Conservation (phyloP, 2,113 vertebrate species). For the Furnarius figulus region DNA sequence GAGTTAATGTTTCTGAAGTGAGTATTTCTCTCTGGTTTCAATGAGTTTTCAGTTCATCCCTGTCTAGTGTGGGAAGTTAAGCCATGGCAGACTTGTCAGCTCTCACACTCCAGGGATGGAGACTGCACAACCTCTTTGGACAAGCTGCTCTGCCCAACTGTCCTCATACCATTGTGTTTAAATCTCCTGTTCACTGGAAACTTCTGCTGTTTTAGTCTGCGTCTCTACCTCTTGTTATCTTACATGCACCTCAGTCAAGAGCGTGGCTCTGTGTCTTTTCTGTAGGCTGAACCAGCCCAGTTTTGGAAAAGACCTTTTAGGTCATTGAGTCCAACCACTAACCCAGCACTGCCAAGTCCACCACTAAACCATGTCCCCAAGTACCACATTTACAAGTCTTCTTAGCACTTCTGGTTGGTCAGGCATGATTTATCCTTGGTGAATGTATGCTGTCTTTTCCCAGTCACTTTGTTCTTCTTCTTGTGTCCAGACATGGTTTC, state of each 20-base stretch:
- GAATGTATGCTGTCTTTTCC: background rate
- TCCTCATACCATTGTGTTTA: background rate
- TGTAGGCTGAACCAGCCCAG: background rate
- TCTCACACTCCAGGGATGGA: background rate
- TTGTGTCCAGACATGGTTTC: background rate
- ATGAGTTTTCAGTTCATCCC: background rate
- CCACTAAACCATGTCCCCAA: background rate
- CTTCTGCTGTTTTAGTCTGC: background rate
- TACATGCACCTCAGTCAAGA: background rate
- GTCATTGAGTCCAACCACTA: background rate
- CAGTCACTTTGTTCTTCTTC: background rate
- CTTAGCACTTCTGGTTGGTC: background rate
- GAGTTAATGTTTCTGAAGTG: slow-evolving; percentile 24
- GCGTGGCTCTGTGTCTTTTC: background rate
- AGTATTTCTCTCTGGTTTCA: background rate
- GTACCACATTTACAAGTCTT: background rate
- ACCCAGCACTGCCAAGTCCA: background rate
- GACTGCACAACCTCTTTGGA: background rate
- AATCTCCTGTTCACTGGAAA: background rate
- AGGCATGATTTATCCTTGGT: background rate
- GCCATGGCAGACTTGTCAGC: background rate
- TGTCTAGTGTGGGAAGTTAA: background rate
- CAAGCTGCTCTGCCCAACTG: background rate
- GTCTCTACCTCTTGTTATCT: background rate
- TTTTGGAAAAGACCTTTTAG: background rate